phyloP scores from a whole-genome alignment of 2,797 vertebrate genomes.

The Platalea minor region DNA sequence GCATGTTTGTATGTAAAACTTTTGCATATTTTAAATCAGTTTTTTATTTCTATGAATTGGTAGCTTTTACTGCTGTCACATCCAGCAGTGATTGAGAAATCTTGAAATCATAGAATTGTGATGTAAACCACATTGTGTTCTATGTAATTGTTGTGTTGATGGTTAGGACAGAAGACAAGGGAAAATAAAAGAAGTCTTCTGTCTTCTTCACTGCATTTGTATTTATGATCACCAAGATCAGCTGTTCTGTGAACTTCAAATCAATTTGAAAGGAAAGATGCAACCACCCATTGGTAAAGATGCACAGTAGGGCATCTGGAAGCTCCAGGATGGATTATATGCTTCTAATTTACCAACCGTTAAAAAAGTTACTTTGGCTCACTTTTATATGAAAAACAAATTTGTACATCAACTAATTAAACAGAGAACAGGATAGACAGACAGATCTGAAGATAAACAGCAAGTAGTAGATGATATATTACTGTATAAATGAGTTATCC shows the following conservation, averaged over 20 bases:
- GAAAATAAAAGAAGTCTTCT: neutral
- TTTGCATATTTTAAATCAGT: neutral
- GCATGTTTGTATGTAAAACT: neutral
- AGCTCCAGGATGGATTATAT: neutral
- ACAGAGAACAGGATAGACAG: neutral
- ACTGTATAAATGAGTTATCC: neutral
- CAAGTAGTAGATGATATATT: neutral
- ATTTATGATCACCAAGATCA: neutral
- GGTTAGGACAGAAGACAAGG: neutral
- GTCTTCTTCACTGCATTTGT: neutral
- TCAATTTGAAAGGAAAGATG: neutral
- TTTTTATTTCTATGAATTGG: neutral
- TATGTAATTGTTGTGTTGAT: neutral
- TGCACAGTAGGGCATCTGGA: neutral
- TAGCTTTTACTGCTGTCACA: neutral
- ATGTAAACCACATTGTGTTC: neutral
- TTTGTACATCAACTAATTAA: neutral
- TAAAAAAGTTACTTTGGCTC: neutral
- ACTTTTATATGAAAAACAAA: neutral
- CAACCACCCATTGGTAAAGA: neutral
- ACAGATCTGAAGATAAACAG: neutral
- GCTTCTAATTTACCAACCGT: neutral
- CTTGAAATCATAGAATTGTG: neutral
- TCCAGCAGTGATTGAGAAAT: neutral
- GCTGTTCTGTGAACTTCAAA: neutral